Evolutionary conservation across 92 coral and sea anemone species (phyloP).

Genomic region (Epizoanthus scotinus): DNA sequence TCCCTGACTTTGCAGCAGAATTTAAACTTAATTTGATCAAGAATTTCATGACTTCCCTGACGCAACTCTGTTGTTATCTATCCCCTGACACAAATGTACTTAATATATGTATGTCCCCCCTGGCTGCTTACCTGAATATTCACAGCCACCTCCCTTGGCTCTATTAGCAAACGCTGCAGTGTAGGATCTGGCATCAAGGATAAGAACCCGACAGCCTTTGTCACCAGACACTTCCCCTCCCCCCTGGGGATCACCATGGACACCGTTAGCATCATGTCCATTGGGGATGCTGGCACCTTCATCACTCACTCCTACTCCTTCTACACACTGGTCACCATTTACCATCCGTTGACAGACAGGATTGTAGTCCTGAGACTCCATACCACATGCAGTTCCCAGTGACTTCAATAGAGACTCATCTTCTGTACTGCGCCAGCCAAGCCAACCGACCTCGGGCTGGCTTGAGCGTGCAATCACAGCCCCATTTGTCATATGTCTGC

Average conservation of each 20-base stretch:
- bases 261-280: slow-evolving; percentile 21
- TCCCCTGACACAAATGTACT: too few relatives aligned
- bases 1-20: too few relatives aligned
- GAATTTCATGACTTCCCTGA: too few relatives aligned
- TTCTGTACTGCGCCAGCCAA: slow-evolving; percentile 87
- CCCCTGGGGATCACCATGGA: not conserved
- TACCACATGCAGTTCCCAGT: slow-evolving; percentile 74
- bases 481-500: slow-evolving; percentile 85
- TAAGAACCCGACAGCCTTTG: slow-evolving; percentile 66
- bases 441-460: slow-evolving; percentile 92
- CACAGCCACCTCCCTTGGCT: slow-evolving; percentile 96
- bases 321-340: slow-evolving; percentile 22
- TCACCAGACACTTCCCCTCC: not conserved
- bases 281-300: slow-evolving; percentile 10
- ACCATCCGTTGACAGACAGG: slow-evolving; percentile 27
- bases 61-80: too few relatives aligned
- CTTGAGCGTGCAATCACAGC: slow-evolving; percentile 96
- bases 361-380: slow-evolving; percentile 25
- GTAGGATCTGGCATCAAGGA: slow-evolving; percentile 91
- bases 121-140: slow-evolving; percentile 70
- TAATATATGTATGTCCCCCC: not conserved
- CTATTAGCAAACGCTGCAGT: slow-evolving; percentile 89
- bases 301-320: slow-evolving; percentile 39
- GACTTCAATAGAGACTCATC: slow-evolving; percentile 86
- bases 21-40: too few relatives aligned